Conservation (phyloP, 1,140 invertebrate genomes). For the Aphaenogaster floridana region DNA sequence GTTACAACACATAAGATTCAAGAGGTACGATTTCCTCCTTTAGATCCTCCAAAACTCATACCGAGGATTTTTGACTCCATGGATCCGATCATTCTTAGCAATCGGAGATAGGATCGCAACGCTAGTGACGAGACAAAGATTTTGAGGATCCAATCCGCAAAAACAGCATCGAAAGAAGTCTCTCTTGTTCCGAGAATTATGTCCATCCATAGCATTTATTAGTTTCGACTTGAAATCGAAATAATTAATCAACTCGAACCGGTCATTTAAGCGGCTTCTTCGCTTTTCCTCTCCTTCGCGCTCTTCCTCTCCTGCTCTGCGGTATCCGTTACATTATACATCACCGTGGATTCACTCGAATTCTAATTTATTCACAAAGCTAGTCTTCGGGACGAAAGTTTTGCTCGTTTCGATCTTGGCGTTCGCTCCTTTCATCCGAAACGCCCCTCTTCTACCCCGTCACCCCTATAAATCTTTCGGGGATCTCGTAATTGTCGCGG, state of each 20-base stretch:
- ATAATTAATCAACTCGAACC: conserved; percentile 84
- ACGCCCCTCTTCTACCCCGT: conserved; percentile 49
- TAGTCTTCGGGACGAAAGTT: conserved; percentile 76
- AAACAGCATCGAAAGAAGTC: conserved; percentile 63
- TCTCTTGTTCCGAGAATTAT: conserved; percentile 78
- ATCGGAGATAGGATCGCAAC: conserved; percentile 64
- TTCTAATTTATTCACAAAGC: conserved; percentile 85
- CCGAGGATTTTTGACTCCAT: conserved; percentile 75
- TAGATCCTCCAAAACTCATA: conserved; percentile 72
- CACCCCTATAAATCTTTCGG: conserved; percentile 77
- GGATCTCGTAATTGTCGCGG: conserved; percentile 79
- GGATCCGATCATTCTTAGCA: conserved; percentile 74
- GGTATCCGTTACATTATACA: conserved; percentile 86
- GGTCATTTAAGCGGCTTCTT: conserved; percentile 61
- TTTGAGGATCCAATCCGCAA: conserved; percentile 29
- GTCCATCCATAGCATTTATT: conserved; percentile 74
- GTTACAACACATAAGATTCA: conserved; percentile 26
- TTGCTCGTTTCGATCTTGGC: conserved; percentile 66
- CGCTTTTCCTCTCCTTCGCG: conserved; percentile 34
- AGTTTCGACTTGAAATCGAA: conserved; percentile 82
- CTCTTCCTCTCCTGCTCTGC: conserved; percentile 41
- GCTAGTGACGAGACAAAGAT: not conserved
- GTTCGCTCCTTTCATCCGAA: conserved; percentile 46
- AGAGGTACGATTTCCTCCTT: conserved; percentile 81
- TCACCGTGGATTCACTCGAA: conserved; percentile 83